Base-by-base conservation (phyloP, 2,797 vertebrate species). In the Enteromius anoplus region DNA sequence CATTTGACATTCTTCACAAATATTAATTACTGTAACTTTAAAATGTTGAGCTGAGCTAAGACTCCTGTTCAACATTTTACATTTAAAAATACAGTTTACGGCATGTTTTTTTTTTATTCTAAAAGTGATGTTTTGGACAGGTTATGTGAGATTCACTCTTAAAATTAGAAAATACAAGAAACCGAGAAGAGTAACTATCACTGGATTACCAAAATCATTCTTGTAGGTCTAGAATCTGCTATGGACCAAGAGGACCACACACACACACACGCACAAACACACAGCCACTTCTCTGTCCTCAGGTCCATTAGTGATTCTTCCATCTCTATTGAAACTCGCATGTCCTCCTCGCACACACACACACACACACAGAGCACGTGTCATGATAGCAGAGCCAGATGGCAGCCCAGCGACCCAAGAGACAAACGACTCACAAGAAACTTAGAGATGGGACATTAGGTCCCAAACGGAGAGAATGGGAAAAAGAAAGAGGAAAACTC, bases 341-440 rank as follows among this genome's bases (percentile, higher is more conserved):
- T 78, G 81, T 77, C 55, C 53, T 9, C 37, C 73, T 42, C 65
- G 11, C 81, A 82, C n/a, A 32, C 69, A 80, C 69, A 88, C 85
- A 88, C 85, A 85, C 55, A 76, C 34, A 47, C 51, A 76, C 17
- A 26, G 10, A 75, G 90, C 94, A 94, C 87, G 91, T 92, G 93
- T 92, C 91, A 91, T 88, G 75, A 83, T 86, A 91, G 86, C 87
- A 86, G 86, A 87, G 90, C 92, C 93, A 95, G 93, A 94, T 95
- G 93, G 93, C 85, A 85, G 42, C 80, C 88, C 88, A 86, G 87
- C 87, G 88, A 91, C 91, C 91, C 89, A 49, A 80, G 82, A 81
- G 84, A 86, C 83, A 84, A 81, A 87, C 40, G 84, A 83, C 89
- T 92, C 90, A 87, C 85, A 70, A 29, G 81, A 68, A 82, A 87